A percentile compares a stretch with the other conserved stretches of the same genome.
phyloP scores from a whole-genome alignment of 2,113 vertebrate species.

The Phoenicopterus ruber region DNA sequence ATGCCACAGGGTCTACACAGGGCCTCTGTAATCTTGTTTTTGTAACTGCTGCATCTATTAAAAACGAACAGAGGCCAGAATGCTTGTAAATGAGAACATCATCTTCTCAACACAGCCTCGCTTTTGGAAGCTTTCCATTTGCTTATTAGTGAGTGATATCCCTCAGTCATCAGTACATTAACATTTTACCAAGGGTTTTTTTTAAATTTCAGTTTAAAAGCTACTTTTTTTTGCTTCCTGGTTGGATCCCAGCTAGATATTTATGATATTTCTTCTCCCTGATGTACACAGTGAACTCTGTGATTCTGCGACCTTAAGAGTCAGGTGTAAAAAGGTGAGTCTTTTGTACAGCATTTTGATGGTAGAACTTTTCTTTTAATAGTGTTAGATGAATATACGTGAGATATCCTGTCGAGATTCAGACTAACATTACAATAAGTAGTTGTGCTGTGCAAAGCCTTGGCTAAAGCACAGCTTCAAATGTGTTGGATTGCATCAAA shows the following conservation, averaged over 20 bases:
- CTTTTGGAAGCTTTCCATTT: constrained; percentile 18
- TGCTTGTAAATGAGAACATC: constrained; percentile 29
- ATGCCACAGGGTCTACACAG: constrained; percentile 24
- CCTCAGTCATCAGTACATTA: neutral
- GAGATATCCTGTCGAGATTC: neutral
- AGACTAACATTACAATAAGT: neutral
- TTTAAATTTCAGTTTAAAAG: neutral
- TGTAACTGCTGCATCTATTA: constrained; percentile 40
- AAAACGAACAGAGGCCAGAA: constrained; percentile 1
- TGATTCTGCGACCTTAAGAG: neutral
- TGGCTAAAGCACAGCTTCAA: neutral
- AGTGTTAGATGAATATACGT: neutral
- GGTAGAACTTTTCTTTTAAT: neutral
- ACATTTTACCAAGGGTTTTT: neutral
- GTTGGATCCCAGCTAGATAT: neutral
- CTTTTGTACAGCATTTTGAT: neutral
- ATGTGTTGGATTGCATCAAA: neutral
- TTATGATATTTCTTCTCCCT: neutral
- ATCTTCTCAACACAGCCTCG: neutral
- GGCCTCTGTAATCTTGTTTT: constrained; percentile 46
- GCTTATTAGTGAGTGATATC: constrained; percentile 10
- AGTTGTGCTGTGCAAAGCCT: neutral
- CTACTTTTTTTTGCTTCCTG: neutral
- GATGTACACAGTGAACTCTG: neutral
- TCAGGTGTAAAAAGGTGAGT: neutral